Percentiles rank a stretch among this genome's conserved stretches.
Evolutionary conservation across 2,797 vertebrate species (phyloP).

Genomic region (Oreochromis mossambicus): DNA sequence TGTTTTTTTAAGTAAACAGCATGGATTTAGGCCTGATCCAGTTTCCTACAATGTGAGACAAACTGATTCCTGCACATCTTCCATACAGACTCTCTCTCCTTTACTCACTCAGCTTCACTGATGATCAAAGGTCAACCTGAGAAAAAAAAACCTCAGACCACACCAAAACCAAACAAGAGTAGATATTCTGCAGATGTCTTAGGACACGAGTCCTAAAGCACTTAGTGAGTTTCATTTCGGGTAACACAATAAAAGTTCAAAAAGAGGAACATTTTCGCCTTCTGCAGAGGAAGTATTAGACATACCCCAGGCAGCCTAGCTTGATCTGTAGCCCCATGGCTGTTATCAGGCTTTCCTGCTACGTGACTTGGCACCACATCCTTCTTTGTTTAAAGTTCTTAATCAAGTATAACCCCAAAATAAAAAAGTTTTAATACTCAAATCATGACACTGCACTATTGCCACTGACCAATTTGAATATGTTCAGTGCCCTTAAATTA

Average conservation of each 20-base stretch:
- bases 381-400: slow-evolving; percentile 33
- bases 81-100: neutral
- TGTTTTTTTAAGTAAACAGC: neutral
- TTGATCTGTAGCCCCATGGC: slow-evolving; percentile 21
- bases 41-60: neutral
- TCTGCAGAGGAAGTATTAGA: slow-evolving; percentile 52
- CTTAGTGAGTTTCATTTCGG: neutral
- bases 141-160: slow-evolving; percentile 29
- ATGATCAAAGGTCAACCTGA: slow-evolving; percentile 39
- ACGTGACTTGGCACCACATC: slow-evolving; percentile 53
- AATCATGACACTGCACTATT: neutral
- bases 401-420: slow-evolving; percentile 18
- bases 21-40: neutral
- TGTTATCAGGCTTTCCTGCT: slow-evolving; percentile 59
- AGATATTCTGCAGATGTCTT: slow-evolving; percentile 20
- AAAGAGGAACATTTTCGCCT: slow-evolving; percentile 32
- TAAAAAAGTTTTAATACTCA: neutral
- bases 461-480: neutral
- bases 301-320: slow-evolving; percentile 21
- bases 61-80: neutral
- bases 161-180: slow-evolving; percentile 51
- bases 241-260: slow-evolving; percentile 32
- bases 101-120: slow-evolving; percentile 36
- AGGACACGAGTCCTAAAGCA: neutral
- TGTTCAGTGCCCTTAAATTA: neutral